phyloP scores from a whole-genome alignment of 2,113 vertebrate species.

The Menidia beryllina region DNA sequence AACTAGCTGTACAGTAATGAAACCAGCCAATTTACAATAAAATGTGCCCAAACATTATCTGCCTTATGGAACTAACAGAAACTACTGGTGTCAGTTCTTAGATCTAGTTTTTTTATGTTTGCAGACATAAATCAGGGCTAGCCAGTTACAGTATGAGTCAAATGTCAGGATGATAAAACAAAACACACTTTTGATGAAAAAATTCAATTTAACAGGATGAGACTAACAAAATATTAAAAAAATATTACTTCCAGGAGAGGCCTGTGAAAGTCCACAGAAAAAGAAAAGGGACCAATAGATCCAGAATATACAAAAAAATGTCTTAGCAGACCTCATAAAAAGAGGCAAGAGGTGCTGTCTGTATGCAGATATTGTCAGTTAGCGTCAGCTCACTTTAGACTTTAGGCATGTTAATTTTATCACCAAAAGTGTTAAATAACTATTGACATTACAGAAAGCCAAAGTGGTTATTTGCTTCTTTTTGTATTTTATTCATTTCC shows the following conservation, averaged over 20 bases:
- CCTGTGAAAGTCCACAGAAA: conserved; percentile 45
- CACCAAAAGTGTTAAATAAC: background rate
- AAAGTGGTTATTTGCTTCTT: conserved; percentile 44
- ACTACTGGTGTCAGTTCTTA: too few relatives aligned
- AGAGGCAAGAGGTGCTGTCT: conserved; percentile 14
- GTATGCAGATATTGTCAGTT: background rate
- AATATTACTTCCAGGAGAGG: conserved; percentile 67
- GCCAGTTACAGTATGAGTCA: too few relatives aligned
- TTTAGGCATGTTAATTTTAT: background rate
- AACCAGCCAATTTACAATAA: too few relatives aligned
- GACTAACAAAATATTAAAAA: conserved; percentile 67
- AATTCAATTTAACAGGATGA: too few relatives aligned
- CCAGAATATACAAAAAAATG: conserved; percentile 51
- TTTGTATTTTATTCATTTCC: conserved; percentile 28
- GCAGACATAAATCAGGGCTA: too few relatives aligned
- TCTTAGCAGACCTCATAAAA: conserved; percentile 16
- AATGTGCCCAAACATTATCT: too few relatives aligned
- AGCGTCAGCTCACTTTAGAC: background rate
- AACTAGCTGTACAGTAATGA: too few relatives aligned
- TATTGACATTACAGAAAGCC: conserved; percentile 35
- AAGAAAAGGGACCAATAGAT: conserved; percentile 59
- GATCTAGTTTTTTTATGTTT: too few relatives aligned
- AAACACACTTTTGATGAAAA: too few relatives aligned
- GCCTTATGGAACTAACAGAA: too few relatives aligned
- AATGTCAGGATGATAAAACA: too few relatives aligned